Conservation (phyloP, 2,888 invertebrate species). For the Artemia sp. region DNA sequence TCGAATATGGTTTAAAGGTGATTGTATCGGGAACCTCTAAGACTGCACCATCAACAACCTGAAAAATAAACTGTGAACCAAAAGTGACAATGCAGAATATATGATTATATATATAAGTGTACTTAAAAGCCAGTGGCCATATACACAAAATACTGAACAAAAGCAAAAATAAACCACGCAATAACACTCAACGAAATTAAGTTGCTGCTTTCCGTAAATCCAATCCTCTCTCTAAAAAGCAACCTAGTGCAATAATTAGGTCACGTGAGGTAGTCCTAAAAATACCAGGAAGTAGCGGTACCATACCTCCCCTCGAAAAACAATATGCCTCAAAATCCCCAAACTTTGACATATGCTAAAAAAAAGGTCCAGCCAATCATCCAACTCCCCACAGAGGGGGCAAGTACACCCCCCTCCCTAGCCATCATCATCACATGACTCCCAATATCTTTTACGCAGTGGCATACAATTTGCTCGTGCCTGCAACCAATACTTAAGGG, state of each 20-base stretch:
- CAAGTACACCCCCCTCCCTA: no score
- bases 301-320: not conserved
- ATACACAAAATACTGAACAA: not conserved
- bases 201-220: not conserved
- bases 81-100: no score
- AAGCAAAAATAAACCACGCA: not conserved
- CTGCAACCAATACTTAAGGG: not conserved
- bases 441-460: no score
- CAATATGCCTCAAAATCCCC: no score
- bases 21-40: not conserved
- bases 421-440: no score
- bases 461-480: not conserved
- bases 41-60: no score
- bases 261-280: not conserved
- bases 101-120: no score
- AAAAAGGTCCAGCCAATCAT: no score
- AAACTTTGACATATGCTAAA: no score
- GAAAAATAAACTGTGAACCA: no score
- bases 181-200: not conserved
- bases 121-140: no score
- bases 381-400: no score
- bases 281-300: not conserved
- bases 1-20: not conserved
- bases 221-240: not conserved
- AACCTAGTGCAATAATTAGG: not conserved